Base-by-base conservation (phyloP, 2,797 vertebrate genomes). In the Acrocephalus scirpaceus region DNA sequence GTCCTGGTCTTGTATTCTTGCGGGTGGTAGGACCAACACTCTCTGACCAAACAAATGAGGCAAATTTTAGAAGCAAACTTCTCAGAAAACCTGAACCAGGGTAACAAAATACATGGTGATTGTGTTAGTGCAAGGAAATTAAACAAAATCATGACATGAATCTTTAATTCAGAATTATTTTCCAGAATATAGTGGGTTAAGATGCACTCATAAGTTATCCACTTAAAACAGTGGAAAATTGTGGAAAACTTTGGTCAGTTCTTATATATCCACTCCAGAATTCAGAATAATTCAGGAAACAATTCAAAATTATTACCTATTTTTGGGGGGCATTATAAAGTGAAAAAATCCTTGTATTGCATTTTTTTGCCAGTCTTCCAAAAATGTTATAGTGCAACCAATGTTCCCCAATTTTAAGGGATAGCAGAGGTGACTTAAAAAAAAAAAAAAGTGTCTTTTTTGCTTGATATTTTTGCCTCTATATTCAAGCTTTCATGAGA, bases 391-490 rank as follows among this genome's bases (percentile, higher is more conserved):
- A 54, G 60, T 20, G 9, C 5, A 40, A 3, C 1, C 16, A 74
- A 74, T 3, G 4, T 67, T 67, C 25, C 5, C 8, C 47, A 12
- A 40, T 34, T 64, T 78, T 40, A 88, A 32, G 16, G 7, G 2
- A 34, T 19, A 76, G 4, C 11, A 77, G 44, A 11, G 1, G 8
- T 0, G 2, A 32, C 5, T 21, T 36, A 4, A 38, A 56, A 48
- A 44, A 58, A 21, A 45, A 30, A 5, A 18, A 7, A 15, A 8
- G 1, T 0, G 2, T 56, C 2, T 38, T 50, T 1, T 66, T 74
- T 90, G 2, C 11, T 50, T 54, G 4, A 29, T 77, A 58, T 74
- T 66, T 78, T 13, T 61, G 10, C 7, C 70, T 90, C 22, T 16
- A 7, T 66, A 32, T 26, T 66, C 14, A 58, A 38, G 5, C 2